These are phyloP conservation scores for Tachina fera DNA, from an alignment of 2,888 invertebrate species.

Conservation along the genomic window DNA sequence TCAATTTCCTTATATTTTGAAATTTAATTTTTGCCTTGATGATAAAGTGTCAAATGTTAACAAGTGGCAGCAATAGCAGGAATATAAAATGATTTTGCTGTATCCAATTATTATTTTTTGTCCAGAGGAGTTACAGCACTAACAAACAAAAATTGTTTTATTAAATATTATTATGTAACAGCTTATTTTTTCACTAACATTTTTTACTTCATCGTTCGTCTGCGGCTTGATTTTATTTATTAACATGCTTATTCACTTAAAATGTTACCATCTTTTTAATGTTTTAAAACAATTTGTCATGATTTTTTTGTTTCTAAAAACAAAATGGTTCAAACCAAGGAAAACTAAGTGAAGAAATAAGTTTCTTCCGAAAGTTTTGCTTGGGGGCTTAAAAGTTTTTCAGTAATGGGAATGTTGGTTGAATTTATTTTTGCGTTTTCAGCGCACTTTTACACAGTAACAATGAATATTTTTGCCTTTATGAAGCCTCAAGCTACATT, in stretches of 20 bases:
- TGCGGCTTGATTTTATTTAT: constrained; percentile 59
- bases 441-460: neutral
- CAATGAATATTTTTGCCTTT: too few relatives aligned
- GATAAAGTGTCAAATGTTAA: constrained; percentile 66
- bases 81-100: constrained; percentile 35
- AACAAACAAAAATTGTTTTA: too few relatives aligned
- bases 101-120: constrained; percentile 30
- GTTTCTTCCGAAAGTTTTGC: constrained; percentile 23
- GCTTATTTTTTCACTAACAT: neutral
- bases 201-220: constrained; percentile 20
- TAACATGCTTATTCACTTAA: constrained; percentile 71
- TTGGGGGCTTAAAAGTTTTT: constrained; percentile 38
- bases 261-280: constrained; percentile 59
- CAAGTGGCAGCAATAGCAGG: constrained; percentile 41
- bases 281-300: constrained; percentile 66
- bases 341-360: constrained; percentile 27
- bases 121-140: too few relatives aligned
- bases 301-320: constrained; percentile 36
- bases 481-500: too few relatives aligned
- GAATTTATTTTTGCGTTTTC: neutral
- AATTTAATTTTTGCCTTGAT: constrained; percentile 61
- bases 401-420: constrained; percentile 18
- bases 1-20: constrained; percentile 61
- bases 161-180: constrained; percentile 31
- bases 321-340: neutral